Evolutionary conservation across 2,113 vertebrate species (phyloP).

Genomic region (Bostrychus sinensis): DNA sequence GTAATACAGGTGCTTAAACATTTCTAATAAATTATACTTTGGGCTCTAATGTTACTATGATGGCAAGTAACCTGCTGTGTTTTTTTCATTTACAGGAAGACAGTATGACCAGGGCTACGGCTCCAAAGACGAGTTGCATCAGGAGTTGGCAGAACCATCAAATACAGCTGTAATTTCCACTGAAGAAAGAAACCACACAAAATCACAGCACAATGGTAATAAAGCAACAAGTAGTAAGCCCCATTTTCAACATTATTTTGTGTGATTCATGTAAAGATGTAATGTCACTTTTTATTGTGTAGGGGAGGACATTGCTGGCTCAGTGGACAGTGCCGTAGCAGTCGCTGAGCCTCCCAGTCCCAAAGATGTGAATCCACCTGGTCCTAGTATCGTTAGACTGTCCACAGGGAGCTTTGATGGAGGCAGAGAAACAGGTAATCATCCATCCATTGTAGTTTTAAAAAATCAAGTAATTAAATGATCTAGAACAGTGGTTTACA

Average conservation of each 20-base stretch:
- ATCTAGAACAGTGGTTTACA: too few species aligned
- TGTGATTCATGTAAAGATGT: neutral
- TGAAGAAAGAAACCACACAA: constrained; percentile 41
- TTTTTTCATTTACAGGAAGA: constrained; percentile 60
- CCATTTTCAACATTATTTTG: neutral
- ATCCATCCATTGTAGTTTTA: neutral
- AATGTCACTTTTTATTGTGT: neutral
- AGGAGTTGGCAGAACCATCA: constrained; percentile 73
- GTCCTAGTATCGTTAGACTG: constrained; percentile 91
- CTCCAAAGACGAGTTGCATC: constrained; percentile 89
- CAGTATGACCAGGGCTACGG: constrained; percentile 91
- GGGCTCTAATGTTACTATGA: too few species aligned
- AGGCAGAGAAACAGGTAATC: constrained; percentile 82
- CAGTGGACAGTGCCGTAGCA: constrained; percentile 72
- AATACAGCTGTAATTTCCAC: constrained; percentile 50
- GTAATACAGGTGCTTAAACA: constrained; percentile 84
- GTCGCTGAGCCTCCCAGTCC: constrained; percentile 70
- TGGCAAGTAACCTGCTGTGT: neutral
- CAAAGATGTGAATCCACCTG: constrained; percentile 63
- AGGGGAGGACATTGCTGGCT: constrained; percentile 67
- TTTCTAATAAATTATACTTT: too few species aligned
- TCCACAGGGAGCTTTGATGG: constrained; percentile 85
- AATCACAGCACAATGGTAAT: constrained; percentile 73
- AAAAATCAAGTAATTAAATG: neutral
- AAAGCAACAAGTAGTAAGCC: neutral